phyloP scores from a whole-genome alignment of 1,140 invertebrate species.

The Ostrea edulis region DNA sequence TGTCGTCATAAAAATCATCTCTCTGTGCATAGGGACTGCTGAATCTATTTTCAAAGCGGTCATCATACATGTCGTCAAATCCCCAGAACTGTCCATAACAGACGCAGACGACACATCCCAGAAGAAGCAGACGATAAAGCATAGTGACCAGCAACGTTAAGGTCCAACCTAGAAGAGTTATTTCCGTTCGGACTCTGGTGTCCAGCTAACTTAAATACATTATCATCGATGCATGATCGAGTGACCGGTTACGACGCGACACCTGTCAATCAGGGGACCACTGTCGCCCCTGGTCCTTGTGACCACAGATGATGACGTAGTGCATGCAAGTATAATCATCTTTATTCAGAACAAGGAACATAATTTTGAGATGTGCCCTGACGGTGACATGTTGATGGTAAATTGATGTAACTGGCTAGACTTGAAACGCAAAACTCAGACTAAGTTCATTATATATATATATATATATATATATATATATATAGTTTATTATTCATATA shows the following conservation, averaged over 20 bases:
- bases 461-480: too few species aligned
- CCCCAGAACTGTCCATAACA: constrained; percentile 8
- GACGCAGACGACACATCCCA: not conserved
- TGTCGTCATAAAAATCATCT: not conserved
- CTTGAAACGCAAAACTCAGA: not conserved
- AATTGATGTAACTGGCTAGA: constrained; percentile 10
- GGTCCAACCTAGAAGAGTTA: not conserved
- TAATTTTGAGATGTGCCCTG: not conserved
- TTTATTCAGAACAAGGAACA: not conserved
- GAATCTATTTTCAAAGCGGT: constrained; percentile 11
- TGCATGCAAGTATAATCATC: not conserved
- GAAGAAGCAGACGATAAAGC: not conserved
- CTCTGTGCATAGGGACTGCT: not conserved
- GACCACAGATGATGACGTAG: constrained; percentile 3
- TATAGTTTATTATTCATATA: too few species aligned
- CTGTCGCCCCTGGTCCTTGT: not conserved
- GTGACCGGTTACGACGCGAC: not conserved
- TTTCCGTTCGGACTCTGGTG: not conserved
- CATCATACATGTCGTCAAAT: not conserved
- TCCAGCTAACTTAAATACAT: not conserved
- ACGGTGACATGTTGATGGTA: not conserved
- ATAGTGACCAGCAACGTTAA: not conserved
- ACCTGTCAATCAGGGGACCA: not conserved
- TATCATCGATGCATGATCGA: not conserved
- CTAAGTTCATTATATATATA: too few species aligned